Evolutionary conservation across 2,797 vertebrate species (phyloP).

Genomic region (Microchirus variegatus): DNA sequence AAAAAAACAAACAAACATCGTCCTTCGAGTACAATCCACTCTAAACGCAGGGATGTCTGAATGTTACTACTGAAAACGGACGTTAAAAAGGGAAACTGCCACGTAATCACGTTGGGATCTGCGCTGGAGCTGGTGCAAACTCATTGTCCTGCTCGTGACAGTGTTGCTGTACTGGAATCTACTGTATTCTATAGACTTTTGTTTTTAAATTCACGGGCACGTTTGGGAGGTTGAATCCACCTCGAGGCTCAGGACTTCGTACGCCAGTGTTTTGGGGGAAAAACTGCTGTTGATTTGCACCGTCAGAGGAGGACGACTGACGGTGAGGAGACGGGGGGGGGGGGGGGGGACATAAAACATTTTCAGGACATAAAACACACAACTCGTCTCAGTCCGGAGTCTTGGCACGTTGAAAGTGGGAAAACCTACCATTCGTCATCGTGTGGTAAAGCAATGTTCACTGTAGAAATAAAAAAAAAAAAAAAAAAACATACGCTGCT

Average conservation of each 20-base stretch:
- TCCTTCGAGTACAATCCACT: too few relatives aligned
- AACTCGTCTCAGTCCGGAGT: slow-evolving; percentile 21
- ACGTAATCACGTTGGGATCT: slow-evolving; percentile 8
- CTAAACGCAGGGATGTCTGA: too few relatives aligned
- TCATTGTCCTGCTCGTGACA: too few relatives aligned
- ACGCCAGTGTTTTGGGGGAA: slow-evolving; percentile 39
- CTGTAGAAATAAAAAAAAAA: slow-evolving; percentile 47
- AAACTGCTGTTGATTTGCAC: slow-evolving; percentile 67
- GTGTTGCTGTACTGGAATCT: slow-evolving; percentile 31
- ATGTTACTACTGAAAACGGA: too few relatives aligned
- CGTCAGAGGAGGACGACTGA: slow-evolving; percentile 25
- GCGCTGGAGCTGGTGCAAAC: slow-evolving; percentile 7
- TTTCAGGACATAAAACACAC: not conserved
- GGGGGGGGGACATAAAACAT: too few relatives aligned
- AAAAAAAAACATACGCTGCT: slow-evolving; percentile 43
- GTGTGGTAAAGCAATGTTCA: slow-evolving; percentile 18
- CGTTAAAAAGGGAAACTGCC: slow-evolving; percentile 1
- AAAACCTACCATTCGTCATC: not conserved
- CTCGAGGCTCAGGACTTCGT: slow-evolving; percentile 35
- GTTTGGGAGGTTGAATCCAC: slow-evolving; percentile 9
- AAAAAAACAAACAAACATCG: too few relatives aligned
- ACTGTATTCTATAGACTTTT: slow-evolving; percentile 25
- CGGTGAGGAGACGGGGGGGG: slow-evolving; percentile 35
- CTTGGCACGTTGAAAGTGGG: slow-evolving; percentile 23
- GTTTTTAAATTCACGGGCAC: slow-evolving; percentile 19